Conservation (phyloP, 2,113 vertebrate genomes). For the Forbesichthys agassizii region DNA sequence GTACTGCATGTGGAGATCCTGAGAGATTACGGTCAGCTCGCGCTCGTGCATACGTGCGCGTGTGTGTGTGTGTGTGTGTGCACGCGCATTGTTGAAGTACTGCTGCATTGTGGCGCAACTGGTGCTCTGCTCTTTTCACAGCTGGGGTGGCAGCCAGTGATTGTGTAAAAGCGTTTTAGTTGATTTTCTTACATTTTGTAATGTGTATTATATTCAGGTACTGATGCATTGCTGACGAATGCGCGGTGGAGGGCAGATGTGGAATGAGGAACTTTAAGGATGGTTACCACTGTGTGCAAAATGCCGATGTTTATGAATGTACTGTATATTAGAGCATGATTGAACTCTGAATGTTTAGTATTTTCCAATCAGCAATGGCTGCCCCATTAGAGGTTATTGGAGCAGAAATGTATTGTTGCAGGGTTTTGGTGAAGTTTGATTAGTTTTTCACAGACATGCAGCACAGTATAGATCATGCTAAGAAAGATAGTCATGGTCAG, state of each 20-base stretch:
- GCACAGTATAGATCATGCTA: too few species aligned
- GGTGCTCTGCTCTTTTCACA: too few species aligned
- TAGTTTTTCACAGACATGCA: too few species aligned
- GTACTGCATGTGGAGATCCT: neutral
- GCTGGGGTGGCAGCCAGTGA: too few species aligned
- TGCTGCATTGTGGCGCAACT: too few species aligned
- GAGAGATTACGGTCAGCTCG: neutral
- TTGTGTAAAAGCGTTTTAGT: neutral
- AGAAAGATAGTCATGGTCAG: neutral
- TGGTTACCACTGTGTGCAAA: neutral
- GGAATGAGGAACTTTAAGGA: too few species aligned
- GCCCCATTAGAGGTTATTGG: slow-evolving; percentile 10
- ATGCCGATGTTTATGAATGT: slow-evolving; percentile 9
- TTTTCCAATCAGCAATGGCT: slow-evolving; percentile 59
- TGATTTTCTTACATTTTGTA: neutral
- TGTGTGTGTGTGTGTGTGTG: neutral
- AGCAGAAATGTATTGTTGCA: neutral
- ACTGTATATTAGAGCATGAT: slow-evolving; percentile 40
- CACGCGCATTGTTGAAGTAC: neutral
- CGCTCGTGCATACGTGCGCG: neutral
- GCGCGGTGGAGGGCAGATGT: too few species aligned
- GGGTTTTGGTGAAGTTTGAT: slow-evolving; percentile 1
- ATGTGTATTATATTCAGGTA: neutral
- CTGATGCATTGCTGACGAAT: too few species aligned
- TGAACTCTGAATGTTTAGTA: slow-evolving; percentile 38